phyloP scores from a whole-genome alignment of 1,140 invertebrate species.

The Drosophila orena region DNA sequence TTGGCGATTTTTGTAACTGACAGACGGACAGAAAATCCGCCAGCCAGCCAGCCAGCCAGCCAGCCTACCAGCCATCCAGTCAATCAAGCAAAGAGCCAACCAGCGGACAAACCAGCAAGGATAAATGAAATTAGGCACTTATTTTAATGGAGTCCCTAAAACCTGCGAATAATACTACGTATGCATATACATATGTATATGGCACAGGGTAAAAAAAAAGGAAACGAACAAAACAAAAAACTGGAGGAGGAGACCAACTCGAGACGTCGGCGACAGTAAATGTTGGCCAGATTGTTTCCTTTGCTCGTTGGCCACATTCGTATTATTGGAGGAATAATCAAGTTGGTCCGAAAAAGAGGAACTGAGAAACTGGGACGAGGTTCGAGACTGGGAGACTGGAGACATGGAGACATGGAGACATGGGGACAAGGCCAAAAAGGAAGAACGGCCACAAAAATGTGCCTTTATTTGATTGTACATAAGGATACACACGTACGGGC shows the following conservation, averaged over 20 bases:
- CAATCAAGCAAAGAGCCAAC: slow-evolving; percentile 8
- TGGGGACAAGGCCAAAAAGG: not conserved
- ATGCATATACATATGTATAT: slow-evolving; percentile 1
- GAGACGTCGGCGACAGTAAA: slow-evolving; percentile 43
- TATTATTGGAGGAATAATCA: slow-evolving; percentile 58
- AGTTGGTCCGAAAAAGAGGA: slow-evolving; percentile 10
- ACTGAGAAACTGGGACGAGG: slow-evolving; percentile 1
- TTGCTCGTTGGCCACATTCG: slow-evolving; percentile 22
- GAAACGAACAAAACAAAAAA: too few relatives aligned
- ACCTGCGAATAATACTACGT: slow-evolving; percentile 24
- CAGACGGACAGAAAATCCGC: not conserved
- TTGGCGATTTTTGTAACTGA: slow-evolving; percentile 65
- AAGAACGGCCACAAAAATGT: slow-evolving; percentile 44
- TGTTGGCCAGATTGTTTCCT: slow-evolving; percentile 18
- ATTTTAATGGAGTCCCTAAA: slow-evolving; percentile 75
- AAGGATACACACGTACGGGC: slow-evolving; percentile 25
- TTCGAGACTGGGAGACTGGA: not conserved
- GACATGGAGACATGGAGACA: not conserved
- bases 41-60: slow-evolving; percentile 4
- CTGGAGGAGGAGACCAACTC: slow-evolving; percentile 1
- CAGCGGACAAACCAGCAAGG: slow-evolving; percentile 12
- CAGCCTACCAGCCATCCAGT: slow-evolving; percentile 23
- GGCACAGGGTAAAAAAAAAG: not conserved
- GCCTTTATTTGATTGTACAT: slow-evolving; percentile 65
- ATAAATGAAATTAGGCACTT: slow-evolving; percentile 74